These are phyloP conservation scores for Coremacera marginata DNA, from an alignment of 2,888 invertebrate genomes.

Conservation along the genomic window DNA sequence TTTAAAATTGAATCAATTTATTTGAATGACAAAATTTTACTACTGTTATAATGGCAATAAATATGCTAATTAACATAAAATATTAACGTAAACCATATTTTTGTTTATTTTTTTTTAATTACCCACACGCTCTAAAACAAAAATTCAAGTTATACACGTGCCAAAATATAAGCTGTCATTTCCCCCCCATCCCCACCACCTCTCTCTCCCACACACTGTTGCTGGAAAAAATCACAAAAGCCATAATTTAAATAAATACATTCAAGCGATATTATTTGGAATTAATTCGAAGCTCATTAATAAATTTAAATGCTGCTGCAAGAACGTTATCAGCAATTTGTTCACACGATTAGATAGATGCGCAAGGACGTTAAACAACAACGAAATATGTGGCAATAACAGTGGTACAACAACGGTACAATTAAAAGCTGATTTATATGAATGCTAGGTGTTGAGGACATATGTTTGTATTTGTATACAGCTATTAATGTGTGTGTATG, in stretches of 20 bases:
- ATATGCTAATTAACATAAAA: too few species aligned
- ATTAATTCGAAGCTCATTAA: slow-evolving; percentile 21
- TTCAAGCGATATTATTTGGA: background rate
- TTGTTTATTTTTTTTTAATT: too few species aligned
- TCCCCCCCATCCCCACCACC: too few species aligned
- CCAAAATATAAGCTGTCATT: too few species aligned
- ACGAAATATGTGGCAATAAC: background rate
- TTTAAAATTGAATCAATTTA: too few species aligned
- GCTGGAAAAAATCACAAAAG: too few species aligned
- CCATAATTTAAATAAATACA: slow-evolving; percentile 14
- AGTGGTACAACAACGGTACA: background rate
- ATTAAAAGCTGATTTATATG: slow-evolving; percentile 23
- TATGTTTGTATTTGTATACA: background rate
- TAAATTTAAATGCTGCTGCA: slow-evolving; percentile 3
- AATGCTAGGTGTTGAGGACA: background rate
- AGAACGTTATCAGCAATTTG: slow-evolving; percentile 6
- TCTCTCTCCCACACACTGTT: too few species aligned
- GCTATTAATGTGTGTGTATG: background rate
- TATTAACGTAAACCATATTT: too few species aligned
- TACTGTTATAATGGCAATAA: too few species aligned
- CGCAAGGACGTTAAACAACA: background rate
- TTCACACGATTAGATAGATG: slow-evolving; percentile 10
- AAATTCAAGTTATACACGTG: too few species aligned
- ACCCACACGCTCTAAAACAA: too few species aligned
- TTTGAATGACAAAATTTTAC: too few species aligned